Base-by-base conservation (phyloP, 1,140 invertebrate species). In the Conus ventricosus region DNA sequence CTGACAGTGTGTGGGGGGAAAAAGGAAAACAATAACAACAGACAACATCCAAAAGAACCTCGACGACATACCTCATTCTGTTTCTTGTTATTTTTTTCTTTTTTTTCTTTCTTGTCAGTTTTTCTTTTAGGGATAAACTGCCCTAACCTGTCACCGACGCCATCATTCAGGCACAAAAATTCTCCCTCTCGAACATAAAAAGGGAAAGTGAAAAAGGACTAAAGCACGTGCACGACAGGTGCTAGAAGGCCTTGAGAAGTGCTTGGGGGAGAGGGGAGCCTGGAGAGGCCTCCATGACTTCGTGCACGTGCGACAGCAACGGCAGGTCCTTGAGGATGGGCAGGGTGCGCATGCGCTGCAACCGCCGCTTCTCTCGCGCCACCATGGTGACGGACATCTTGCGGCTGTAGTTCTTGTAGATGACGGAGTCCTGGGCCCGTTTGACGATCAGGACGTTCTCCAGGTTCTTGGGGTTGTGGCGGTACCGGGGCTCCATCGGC, bases 371-470 rank as follows among this genome's bases (percentile, higher is more conserved):
- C 88, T 95, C 93, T 39, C 94, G 80, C 67, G 91, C 92, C 25
- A 92, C 89, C 93, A 95, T 94, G 53, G 94, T 94, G 10, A 92
- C 88, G 39, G 92, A 93, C 87, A 94, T 89, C 84, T 94, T 92
- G n/a, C 93, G 76, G 85, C 91, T 93, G 89, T 94, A 94, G 87
- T 90, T 93, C 88, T 94, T 94, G 91, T 94, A 95, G 75, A 95
- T 95, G 53, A 95, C 91, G 89, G 93, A 94, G 85, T 95, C 94
- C 80, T 93, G 93, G 27, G 92, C 88, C 25, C 93, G 88, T 82
- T 94, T 93, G 53, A 94, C 93, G 10, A 94, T 89, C 82, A 91
- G 90, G 25, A 95, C 92, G 27, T 80, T 92, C 27, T 95, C 94
- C 51, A 95, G 85, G 87, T 94, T 94, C 91, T 95, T 95, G 15